A percentile compares a stretch with the other conserved stretches of the same genome.
Conservation (phyloP, 1,140 invertebrate species). For the Drosophila leontia region DNA sequence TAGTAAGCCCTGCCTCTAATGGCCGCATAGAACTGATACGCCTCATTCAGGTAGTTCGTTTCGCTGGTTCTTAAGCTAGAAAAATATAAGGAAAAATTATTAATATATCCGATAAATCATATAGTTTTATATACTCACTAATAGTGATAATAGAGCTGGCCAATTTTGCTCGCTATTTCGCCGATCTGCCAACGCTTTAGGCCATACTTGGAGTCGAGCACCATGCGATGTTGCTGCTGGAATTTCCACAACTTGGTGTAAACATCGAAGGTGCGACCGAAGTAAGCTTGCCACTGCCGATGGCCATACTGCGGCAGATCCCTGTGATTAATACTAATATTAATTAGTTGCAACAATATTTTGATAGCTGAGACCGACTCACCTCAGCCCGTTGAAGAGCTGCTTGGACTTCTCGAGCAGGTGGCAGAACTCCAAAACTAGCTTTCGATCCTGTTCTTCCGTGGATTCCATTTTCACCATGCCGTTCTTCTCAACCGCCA, state of each 20-base stretch:
- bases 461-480: constrained; percentile 89
- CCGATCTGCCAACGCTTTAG: constrained; percentile 99
- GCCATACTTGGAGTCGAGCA: constrained; percentile 97
- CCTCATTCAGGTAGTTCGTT: constrained; percentile 97
- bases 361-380: neutral
- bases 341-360: neutral
- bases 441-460: constrained; percentile 95
- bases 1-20: constrained; percentile 97
- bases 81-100: neutral
- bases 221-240: constrained; percentile 97
- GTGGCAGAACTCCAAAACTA: constrained; percentile 98
- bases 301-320: constrained; percentile 98
- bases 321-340: constrained; percentile 85
- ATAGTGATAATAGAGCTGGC: constrained; percentile 99
- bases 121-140: constrained; percentile 90
- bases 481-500: constrained; percentile 79
- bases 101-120: neutral
- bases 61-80: constrained; percentile 96
- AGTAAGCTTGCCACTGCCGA: constrained; percentile 99
- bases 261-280: constrained; percentile 98
- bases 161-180: constrained; percentile 99
- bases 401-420: constrained; percentile 98
- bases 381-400: constrained; percentile 98
- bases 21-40: constrained; percentile 98
- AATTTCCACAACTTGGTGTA: constrained; percentile 99